Base-by-base conservation (phyloP, 2,888 invertebrate species). In the Cremastobaeus sp. region DNA sequence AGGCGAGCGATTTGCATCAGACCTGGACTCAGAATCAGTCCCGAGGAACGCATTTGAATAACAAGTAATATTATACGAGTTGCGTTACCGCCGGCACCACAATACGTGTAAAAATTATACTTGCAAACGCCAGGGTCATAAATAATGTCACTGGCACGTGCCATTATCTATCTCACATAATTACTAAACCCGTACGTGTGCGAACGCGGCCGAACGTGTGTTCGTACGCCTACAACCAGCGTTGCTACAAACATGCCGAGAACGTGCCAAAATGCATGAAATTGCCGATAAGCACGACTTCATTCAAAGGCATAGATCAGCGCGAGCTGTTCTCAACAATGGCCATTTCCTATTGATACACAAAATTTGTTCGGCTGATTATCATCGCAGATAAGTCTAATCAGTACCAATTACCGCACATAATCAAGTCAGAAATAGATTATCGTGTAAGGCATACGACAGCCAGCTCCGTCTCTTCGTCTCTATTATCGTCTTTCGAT, bases 141-240 rank as follows among this genome's bases (percentile, higher is more conserved):
- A 84, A 82, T 84, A 84, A 83, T 81, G 84, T 84, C 81, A 83
- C 72, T 62, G 78, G 80, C 83, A 83, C 84, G 81, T 82, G 83
- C 81, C 81, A 81, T 83, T 84, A 82, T 83, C 79, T 80, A 74
- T 65, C 78, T 78, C 62, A 74, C 75, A 68, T 77, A 78, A 79
- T 78, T 78, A 77, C 74, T 34, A 34, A 41, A 43, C 54, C 62
- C 37, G 41, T 30, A 48, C 34, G 48, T 52, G 60, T 69, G 54
- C 39, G 52, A 35, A n/a, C 35, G 12, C 57, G 18, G 8, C 18
- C 59, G 6, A 14, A 3, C 35, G 43, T 62, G 62, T 39, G n/a
- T 50, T 14, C 11, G 14, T 54, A 48, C 34, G 28, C 28, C 32
- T 48, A 60, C 59, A 68, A 52, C 35, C 41, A 14, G 52, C 60